Conservation (phyloP, 2,113 vertebrate genomes). For the Bubalus kerabau region DNA sequence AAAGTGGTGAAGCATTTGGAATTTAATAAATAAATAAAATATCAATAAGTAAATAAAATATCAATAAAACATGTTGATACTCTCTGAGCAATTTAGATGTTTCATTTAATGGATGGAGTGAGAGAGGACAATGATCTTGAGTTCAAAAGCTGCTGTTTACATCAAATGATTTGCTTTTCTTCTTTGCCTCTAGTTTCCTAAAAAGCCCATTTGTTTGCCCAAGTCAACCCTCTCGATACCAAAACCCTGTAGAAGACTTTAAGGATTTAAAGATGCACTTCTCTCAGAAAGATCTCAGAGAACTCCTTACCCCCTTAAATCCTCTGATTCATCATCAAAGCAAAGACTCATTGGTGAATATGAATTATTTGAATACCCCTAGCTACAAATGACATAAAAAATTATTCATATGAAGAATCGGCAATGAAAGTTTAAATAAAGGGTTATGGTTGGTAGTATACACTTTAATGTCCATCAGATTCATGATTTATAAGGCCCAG, state of each 20-base stretch:
- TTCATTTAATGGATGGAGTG: background rate
- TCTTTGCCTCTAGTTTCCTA: background rate
- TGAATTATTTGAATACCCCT: slow-evolving; percentile 22
- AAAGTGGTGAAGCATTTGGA: background rate
- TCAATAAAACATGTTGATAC: rapidly evolving
- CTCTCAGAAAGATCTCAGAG: slow-evolving; percentile 15
- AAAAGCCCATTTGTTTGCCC: background rate
- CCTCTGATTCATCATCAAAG: slow-evolving; percentile 1
- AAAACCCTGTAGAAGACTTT: background rate
- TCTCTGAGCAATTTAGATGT: background rate
- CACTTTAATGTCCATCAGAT: background rate
- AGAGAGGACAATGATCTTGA: background rate
- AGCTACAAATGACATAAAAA: slow-evolving; percentile 33
- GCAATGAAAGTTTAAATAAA: slow-evolving; percentile 57
- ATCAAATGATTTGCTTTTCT: background rate
- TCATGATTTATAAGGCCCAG: slow-evolving; percentile 48
- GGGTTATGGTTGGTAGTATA: background rate
- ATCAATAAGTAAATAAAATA: background rate
- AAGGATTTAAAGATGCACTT: background rate
- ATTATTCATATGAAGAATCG: slow-evolving; percentile 24
- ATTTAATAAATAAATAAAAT: background rate
- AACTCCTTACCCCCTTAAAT: background rate
- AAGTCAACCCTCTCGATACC: background rate
- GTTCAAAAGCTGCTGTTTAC: background rate
- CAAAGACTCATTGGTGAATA: background rate